phyloP scores from a whole-genome alignment of 2,888 invertebrate species.

The Oligia strigilis region DNA sequence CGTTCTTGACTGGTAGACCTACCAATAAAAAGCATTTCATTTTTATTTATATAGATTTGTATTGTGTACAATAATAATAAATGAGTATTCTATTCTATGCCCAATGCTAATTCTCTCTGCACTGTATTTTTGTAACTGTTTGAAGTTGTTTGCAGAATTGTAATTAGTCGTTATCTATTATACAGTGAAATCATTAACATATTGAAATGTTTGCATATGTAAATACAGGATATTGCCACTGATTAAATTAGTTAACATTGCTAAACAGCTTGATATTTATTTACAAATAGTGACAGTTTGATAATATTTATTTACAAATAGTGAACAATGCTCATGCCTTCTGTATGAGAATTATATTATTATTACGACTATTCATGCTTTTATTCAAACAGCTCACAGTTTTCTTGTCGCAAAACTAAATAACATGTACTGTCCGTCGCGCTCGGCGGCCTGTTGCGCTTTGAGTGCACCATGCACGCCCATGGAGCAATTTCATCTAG shows the following conservation, averaged over 20 bases:
- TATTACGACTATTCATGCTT: too few relatives aligned
- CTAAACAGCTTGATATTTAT: background rate
- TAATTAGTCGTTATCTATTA: constrained; percentile 21
- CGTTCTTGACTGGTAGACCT: fast-evolving
- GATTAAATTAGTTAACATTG: constrained; percentile 16
- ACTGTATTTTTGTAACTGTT: background rate
- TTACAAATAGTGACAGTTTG: too few relatives aligned
- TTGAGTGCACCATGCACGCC: too few relatives aligned
- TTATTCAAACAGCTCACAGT: too few relatives aligned
- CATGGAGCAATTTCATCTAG: too few relatives aligned
- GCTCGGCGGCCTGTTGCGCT: too few relatives aligned
- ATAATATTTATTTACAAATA: background rate
- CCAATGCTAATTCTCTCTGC: background rate
- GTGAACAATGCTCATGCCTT: too few relatives aligned
- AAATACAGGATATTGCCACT: constrained; percentile 22
- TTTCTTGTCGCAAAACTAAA: too few relatives aligned
- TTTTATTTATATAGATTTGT: too few relatives aligned
- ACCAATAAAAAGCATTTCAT: too few relatives aligned
- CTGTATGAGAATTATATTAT: too few relatives aligned
- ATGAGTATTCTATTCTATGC: background rate
- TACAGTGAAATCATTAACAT: constrained; percentile 12
- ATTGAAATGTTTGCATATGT: constrained; percentile 13
- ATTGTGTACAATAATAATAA: background rate
- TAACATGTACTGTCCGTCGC: too few relatives aligned
- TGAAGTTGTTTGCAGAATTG: constrained; percentile 30